Conservation (phyloP, 2,113 vertebrate genomes). For the Phylloscopus whistleri region DNA sequence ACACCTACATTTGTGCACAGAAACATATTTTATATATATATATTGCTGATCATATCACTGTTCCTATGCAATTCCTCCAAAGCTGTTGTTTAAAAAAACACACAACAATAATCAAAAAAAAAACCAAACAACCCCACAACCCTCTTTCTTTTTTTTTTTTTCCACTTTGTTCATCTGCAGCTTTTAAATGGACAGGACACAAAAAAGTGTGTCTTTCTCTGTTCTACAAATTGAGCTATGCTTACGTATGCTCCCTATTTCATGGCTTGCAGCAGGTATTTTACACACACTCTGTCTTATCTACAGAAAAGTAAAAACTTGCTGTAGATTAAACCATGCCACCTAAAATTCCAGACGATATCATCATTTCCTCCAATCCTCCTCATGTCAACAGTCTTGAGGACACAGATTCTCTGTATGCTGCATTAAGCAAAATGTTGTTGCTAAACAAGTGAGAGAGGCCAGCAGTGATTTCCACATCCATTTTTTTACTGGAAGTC, state of each 20-base stretch:
- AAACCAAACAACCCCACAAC: neutral
- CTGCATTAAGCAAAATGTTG: neutral
- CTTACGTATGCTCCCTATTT: neutral
- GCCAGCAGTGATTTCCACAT: neutral
- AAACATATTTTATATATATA: neutral
- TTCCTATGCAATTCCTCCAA: neutral
- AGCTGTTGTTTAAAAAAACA: neutral
- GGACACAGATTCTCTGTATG: neutral
- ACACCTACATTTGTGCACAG: neutral
- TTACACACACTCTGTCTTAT: neutral
- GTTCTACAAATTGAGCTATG: neutral
- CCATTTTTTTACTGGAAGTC: neutral
- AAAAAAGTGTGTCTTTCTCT: neutral
- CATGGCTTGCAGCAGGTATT: neutral
- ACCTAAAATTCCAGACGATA: neutral
- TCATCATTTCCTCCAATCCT: neutral
- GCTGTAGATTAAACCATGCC: neutral
- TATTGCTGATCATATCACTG: neutral
- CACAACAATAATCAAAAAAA: neutral
- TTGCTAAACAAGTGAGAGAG: neutral
- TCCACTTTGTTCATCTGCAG: neutral
- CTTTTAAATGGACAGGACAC: neutral
- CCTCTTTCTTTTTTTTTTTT: neutral
- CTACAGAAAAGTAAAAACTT: neutral
- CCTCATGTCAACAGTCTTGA: neutral